Evolutionary conservation across 2,888 invertebrate genomes (phyloP), one percentile per base, ranked within the genome.

Genomic region (Urechis unicinctus): DNA sequence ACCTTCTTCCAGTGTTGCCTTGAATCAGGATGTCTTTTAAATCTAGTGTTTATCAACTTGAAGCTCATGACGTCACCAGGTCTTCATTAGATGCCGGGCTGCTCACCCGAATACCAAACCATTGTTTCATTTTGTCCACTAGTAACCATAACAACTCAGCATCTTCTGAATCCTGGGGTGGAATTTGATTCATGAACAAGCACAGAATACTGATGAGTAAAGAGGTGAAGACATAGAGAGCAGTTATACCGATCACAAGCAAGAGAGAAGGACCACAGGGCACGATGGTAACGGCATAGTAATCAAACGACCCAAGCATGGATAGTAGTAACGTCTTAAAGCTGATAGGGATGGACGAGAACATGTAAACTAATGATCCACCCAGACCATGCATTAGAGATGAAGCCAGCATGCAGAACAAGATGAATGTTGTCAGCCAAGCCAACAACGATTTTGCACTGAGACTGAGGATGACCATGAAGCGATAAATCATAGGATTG

Each of bases 401-500:
- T 6, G 47, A 30, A 29, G 31, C 46, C 17, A 31, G 21, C 6
- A 36, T 22, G 29, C 24, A 22, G 24, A 46, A 3, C 9, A 29
- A 17, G 28, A 30, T 17, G 1, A 48, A 3, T 0, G 31, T 31
- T 6, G 48, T 9, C 6, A 24, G 22, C 17, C 21, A 24, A 17
- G 24, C 36, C 9, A 48, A 17, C 3, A 42, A 29, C 1, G 29
- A 21, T 1, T 21, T 3, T 17, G 24, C 53, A 17, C 22, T 36
- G 31, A 5, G 21, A 2, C 25, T 29, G 22, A 53, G 25, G 17
- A 53, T 28, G 17, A 22, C 13, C 17, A 21, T 25, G 24, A 53
- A 53, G 22, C 31, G 26, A 36, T 47, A 53, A 2, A 53, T 53
- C 26, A 53, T 30, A 0, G 53, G 53, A 22, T 53, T 53, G 29